Evolutionary conservation across 1,140 invertebrate species (phyloP), one percentile per base, ranked within the genome.

Genomic region (Spodoptera litura): DNA sequence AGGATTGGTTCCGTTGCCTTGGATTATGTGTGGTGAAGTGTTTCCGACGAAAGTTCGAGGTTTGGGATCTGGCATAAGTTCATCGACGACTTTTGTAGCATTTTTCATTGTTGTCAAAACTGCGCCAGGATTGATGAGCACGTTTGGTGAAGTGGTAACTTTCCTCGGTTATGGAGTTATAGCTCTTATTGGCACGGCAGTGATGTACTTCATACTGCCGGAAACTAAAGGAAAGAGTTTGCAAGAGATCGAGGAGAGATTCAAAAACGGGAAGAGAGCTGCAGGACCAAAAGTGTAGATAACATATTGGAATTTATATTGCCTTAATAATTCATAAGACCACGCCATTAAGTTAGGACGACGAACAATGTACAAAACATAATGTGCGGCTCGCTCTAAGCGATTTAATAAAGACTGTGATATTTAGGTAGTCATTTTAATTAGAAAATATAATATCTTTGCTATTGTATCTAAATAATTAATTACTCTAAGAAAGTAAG

Each of bases 181-280:
- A 75, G 96, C 96, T 13, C 88, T 96, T 3, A 9, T 96, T 38
- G 97, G 97, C 3, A 95, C 96, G 6, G 85, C 96, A 12, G 94
- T 97, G 44, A 88, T 97, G 56, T 96, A 95, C 73, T 95, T 96
- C 44, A 96, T 96, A 75, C 88, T 98, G 27, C 97, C 98, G 8
- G 97, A 98, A 93, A 98, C 97, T 0, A 97, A 97, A 92, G 97
- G 97, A 10, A 97, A 96, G 83, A 96, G 96, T 25, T 93, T 98
- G 70, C 96, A 97, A 86, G 97, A 98, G 87, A 97, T 98, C 75
- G 96, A 96, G 85, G 95, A 95, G 51, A 90, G 89, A 56, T 96
- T 96, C 83, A 91, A 82, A 79, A 87, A 85, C 61, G 85, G 84
- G 6, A 93, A 92, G 81, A 87, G 49, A 20, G 56, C 6, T 56